Percentiles rank a stretch among this genome's conserved stretches.
Evolutionary conservation across 1,140 invertebrate species (phyloP).

Genomic region (Pomacea maculata): DNA sequence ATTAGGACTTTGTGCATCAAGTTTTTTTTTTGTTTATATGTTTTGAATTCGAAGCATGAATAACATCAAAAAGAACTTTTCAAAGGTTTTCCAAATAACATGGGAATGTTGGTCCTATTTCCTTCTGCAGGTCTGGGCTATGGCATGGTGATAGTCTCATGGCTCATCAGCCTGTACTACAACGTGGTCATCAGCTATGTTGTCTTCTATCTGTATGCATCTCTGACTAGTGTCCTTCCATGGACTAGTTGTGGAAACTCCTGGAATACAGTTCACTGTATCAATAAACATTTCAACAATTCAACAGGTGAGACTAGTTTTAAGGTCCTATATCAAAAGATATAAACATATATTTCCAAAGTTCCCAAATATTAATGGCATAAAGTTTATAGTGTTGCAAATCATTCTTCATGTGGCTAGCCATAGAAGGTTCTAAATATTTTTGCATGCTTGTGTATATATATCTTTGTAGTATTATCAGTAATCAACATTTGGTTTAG

Average conservation of each 20-base stretch:
- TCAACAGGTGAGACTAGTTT: slow-evolving; percentile 7
- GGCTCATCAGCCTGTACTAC: slow-evolving; percentile 77
- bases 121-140: slow-evolving; percentile 78
- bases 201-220: slow-evolving; percentile 63
- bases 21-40: too few species aligned
- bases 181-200: slow-evolving; percentile 66
- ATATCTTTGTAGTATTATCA: too few species aligned
- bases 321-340: neutral
- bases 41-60: too few species aligned
- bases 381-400: too few species aligned
- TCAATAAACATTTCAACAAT: slow-evolving; percentile 12
- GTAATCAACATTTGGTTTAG: too few species aligned
- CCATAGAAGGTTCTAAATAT: too few species aligned
- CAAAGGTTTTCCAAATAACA: too few species aligned
- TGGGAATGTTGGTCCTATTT: slow-evolving; percentile 45
- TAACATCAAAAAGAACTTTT: too few species aligned
- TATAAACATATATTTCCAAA: neutral
- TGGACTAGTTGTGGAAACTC: slow-evolving; percentile 67
- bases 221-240: slow-evolving; percentile 63
- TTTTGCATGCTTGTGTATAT: too few species aligned
- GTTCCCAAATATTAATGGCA: too few species aligned
- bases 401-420: too few species aligned
- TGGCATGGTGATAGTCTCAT: slow-evolving; percentile 84
- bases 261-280: slow-evolving; percentile 66
- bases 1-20: too few species aligned